These are phyloP conservation scores for Himalopsyche anomala DNA, from an alignment of 2,888 invertebrate genomes.

Conservation along the genomic window DNA sequence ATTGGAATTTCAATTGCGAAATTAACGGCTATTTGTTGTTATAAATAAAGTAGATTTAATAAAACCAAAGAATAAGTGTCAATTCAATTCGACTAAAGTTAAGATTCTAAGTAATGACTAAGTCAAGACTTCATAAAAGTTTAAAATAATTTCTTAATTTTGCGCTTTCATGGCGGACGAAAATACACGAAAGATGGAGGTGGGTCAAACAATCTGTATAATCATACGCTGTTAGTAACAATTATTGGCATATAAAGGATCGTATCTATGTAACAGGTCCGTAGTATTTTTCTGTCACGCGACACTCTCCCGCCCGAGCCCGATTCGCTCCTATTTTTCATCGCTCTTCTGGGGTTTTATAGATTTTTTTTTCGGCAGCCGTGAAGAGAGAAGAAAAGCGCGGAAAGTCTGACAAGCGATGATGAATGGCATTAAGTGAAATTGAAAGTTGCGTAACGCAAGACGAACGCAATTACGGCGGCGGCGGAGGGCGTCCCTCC, in stretches of 20 bases:
- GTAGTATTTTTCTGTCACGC: not conserved
- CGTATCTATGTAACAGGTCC: not conserved
- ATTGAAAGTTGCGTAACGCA: constrained; percentile 56
- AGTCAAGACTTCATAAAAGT: too few species aligned
- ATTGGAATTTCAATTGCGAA: too few species aligned
- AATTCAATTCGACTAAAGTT: too few species aligned
- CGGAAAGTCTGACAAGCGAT: constrained; percentile 52
- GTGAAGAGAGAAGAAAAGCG: constrained; percentile 19
- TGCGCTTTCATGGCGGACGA: too few species aligned
- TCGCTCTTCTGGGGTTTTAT: constrained; percentile 41
- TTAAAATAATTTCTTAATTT: too few species aligned
- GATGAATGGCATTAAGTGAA: constrained; percentile 60
- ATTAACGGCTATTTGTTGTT: too few species aligned
- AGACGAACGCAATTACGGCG: constrained; percentile 35
- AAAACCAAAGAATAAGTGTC: too few species aligned
- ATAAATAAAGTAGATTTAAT: too few species aligned
- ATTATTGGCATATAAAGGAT: not conserved
- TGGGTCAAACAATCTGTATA: too few species aligned
- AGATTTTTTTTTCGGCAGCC: not conserved
- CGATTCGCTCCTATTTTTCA: constrained; percentile 39
- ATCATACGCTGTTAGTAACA: not conserved
- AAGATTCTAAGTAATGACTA: too few species aligned
- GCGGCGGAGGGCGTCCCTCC: constrained; percentile 19
- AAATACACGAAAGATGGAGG: too few species aligned
- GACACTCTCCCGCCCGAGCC: not conserved